phyloP scores from a whole-genome alignment of 1,140 invertebrate genomes.

The Aphidius ervi region DNA sequence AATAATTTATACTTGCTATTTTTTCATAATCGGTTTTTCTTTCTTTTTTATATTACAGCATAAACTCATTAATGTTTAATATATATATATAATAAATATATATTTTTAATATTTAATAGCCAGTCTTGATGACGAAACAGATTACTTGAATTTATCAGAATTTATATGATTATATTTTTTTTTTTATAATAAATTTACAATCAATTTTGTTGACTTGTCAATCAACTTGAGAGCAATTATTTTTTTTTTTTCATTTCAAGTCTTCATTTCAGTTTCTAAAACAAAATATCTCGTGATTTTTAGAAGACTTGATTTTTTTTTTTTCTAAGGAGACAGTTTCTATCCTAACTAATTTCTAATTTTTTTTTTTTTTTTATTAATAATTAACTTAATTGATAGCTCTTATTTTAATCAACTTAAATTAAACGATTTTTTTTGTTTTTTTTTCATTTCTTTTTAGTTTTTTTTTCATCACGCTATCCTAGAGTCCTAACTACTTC shows the following conservation, averaged over 20 bases:
- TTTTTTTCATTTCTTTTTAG: constrained; percentile 4
- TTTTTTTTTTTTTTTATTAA: constrained; percentile 18
- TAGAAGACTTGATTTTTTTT: no score
- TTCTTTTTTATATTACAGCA: no score
- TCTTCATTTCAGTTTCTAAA: no score
- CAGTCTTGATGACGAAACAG: no score
- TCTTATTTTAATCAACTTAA: constrained; percentile 21
- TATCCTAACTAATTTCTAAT: constrained; percentile 40
- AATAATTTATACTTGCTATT: no score
- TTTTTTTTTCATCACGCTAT: constrained; percentile 20
- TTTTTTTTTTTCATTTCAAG: background rate
- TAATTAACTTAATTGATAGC: constrained; percentile 34
- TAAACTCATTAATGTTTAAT: no score
- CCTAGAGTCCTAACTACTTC: constrained; percentile 12
- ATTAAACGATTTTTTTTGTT: constrained; percentile 34
- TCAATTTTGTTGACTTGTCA: background rate
- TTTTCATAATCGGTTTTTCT: no score
- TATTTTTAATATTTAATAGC: no score
- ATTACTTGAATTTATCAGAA: no score
- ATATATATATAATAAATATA: no score
- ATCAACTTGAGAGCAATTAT: background rate
- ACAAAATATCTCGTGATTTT: no score
- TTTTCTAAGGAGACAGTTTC: constrained; percentile 27
- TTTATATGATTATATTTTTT: no score
- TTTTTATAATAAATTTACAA: background rate